Percentiles rank a stretch among this genome's conserved stretches.
Conservation (phyloP, 2,888 invertebrate species). For the Stenichneumon culpator region DNA sequence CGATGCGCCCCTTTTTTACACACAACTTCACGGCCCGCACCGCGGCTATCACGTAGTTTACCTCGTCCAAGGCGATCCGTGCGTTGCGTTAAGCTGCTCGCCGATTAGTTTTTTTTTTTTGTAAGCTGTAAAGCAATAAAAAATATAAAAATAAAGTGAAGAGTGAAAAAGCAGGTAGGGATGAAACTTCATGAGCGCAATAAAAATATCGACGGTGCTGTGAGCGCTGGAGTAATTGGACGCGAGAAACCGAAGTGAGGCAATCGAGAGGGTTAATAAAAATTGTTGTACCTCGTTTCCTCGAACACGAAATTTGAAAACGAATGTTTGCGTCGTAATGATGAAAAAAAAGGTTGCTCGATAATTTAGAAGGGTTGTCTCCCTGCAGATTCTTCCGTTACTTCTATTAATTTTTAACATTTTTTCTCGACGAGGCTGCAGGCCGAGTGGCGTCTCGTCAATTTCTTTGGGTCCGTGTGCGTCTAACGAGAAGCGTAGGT, state of each 20-base stretch:
- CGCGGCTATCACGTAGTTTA: background rate
- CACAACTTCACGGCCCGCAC: background rate
- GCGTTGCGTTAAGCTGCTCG: background rate
- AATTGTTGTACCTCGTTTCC: background rate
- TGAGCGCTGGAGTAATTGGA: slow-evolving; percentile 4
- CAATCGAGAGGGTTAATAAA: background rate
- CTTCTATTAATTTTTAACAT: background rate
- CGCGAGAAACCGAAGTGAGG: too few relatives aligned
- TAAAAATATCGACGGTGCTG: background rate
- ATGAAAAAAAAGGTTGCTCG: background rate
- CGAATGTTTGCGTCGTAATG: background rate
- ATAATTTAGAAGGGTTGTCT: background rate
- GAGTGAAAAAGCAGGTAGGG: background rate
- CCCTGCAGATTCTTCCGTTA: background rate
- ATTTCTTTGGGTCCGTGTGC: slow-evolving; percentile 76
- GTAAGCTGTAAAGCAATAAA: slow-evolving; percentile 24
- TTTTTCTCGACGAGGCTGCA: slow-evolving; percentile 47
- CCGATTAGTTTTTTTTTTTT: slow-evolving; percentile 32
- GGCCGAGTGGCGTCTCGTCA: slow-evolving; percentile 78
- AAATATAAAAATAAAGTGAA: slow-evolving; percentile 15
- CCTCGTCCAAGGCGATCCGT: background rate
- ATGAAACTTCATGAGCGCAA: background rate
- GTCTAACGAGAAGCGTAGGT: slow-evolving; percentile 63
- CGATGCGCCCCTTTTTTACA: background rate
- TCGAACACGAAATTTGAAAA: background rate